Percentiles rank a stretch among this genome's conserved stretches.
Evolutionary conservation across 2,797 vertebrate genomes (phyloP).

Genomic region (Danio jaintianensis): DNA sequence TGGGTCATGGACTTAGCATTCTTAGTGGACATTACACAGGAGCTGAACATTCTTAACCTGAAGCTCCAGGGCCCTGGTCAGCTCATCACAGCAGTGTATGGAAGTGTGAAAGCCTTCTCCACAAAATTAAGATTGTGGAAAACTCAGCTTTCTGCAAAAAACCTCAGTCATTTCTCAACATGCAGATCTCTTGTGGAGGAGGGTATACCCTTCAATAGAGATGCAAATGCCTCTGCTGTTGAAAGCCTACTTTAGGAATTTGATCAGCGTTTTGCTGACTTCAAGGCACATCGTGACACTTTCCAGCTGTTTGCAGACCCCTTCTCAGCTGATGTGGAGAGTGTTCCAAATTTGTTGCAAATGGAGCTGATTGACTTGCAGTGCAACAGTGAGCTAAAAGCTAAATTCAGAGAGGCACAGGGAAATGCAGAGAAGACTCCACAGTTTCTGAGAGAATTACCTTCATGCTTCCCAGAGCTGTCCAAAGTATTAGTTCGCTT

Average conservation of each 20-base stretch:
- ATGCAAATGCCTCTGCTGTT: background rate
- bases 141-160: conserved; percentile 33
- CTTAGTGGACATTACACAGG: conserved; percentile 54
- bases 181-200: conserved; percentile 21
- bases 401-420: conserved; percentile 23
- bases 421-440: conserved; percentile 30
- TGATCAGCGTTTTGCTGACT: too few species aligned
- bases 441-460: conserved; percentile 38
- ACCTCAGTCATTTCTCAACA: conserved; percentile 37
- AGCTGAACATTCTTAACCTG: conserved; percentile 59
- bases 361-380: background rate
- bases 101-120: conserved; percentile 44
- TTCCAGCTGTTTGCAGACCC: too few species aligned
- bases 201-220: conserved; percentile 17
- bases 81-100: conserved; percentile 49
- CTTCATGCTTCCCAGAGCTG: conserved; percentile 43
- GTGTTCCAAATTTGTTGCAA: too few species aligned
- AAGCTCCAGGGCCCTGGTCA: conserved; percentile 55
- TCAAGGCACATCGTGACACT: too few species aligned
- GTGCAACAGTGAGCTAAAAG: conserved; percentile 37
- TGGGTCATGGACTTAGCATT: conserved; percentile 51
- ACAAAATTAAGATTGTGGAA: conserved; percentile 37
- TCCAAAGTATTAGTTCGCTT: conserved; percentile 46
- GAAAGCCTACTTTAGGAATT: too few species aligned
- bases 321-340: too few species aligned